These are phyloP conservation scores for Drosophila rubida DNA, from an alignment of 2,888 invertebrate genomes.

Conservation along the genomic window DNA sequence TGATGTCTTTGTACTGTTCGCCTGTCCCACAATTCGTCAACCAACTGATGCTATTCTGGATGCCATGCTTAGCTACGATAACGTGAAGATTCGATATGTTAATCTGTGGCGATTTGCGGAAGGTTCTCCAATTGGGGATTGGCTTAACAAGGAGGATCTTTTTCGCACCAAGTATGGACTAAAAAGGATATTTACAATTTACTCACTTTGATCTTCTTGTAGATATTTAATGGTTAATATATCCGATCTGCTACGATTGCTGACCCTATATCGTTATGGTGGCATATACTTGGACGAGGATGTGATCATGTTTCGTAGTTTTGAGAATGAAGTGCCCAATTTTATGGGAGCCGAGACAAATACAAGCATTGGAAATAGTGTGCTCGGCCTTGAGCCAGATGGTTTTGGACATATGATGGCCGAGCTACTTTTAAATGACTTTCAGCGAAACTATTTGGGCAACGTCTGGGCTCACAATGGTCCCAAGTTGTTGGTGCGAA, in stretches of 20 bases:
- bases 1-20: slow-evolving; percentile 72
- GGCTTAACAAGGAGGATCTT: slow-evolving; percentile 4
- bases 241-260: slow-evolving; percentile 34
- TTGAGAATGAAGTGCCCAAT: background rate
- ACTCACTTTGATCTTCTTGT: background rate
- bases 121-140: background rate
- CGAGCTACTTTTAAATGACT: slow-evolving; percentile 1
- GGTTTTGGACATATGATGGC: background rate
- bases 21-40: background rate
- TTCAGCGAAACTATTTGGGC: slow-evolving; percentile 1
- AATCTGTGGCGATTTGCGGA: background rate
- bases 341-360: background rate
- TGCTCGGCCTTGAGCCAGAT: background rate
- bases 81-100: slow-evolving; percentile 6
- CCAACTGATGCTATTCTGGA: slow-evolving; percentile 56
- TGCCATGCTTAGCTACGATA: slow-evolving; percentile 6
- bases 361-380: background rate
- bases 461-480: slow-evolving; percentile 15
- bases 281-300: background rate
- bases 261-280: background rate
- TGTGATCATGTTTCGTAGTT: background rate
- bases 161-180: background rate
- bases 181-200: background rate
- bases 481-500: background rate
- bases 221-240: slow-evolving; percentile 1